Conservation (phyloP, 2,113 vertebrate genomes). For the Columba janthina region DNA sequence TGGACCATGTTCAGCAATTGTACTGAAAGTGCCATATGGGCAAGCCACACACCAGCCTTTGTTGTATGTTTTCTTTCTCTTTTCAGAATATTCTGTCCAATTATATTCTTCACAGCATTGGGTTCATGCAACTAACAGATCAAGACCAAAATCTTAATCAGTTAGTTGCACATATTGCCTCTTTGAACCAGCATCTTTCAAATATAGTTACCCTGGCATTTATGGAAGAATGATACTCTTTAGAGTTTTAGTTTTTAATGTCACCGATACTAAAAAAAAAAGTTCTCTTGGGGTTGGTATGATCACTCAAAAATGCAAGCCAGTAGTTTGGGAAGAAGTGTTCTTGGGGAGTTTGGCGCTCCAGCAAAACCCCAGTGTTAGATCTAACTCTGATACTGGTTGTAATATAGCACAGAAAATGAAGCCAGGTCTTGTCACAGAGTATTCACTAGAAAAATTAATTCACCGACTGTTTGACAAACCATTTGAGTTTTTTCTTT, state of each 20-base stretch:
- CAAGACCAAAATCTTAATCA: not conserved
- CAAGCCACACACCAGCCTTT: not conserved
- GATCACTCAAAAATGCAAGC: not conserved
- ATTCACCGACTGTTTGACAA: not conserved
- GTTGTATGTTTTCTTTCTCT: not conserved
- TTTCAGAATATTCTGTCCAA: not conserved
- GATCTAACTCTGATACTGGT: not conserved
- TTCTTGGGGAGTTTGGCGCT: not conserved
- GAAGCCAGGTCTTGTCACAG: not conserved
- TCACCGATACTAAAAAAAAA: not conserved
- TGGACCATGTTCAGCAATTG: not conserved
- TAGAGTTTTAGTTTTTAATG: not conserved
- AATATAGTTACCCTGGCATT: not conserved
- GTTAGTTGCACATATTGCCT: not conserved
- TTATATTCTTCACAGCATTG: not conserved
- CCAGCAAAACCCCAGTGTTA: not conserved
- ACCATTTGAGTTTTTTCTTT: rapidly evolving
- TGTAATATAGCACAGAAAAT: not conserved
- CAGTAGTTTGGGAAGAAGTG: not conserved
- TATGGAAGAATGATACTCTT: not conserved
- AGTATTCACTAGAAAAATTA: not conserved
- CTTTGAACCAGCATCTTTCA: not conserved
- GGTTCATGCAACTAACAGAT: not conserved
- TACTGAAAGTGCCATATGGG: not conserved
- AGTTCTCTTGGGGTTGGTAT: not conserved